Conservation (phyloP, 2,888 invertebrate species). For the Watsonalla cultraria region DNA sequence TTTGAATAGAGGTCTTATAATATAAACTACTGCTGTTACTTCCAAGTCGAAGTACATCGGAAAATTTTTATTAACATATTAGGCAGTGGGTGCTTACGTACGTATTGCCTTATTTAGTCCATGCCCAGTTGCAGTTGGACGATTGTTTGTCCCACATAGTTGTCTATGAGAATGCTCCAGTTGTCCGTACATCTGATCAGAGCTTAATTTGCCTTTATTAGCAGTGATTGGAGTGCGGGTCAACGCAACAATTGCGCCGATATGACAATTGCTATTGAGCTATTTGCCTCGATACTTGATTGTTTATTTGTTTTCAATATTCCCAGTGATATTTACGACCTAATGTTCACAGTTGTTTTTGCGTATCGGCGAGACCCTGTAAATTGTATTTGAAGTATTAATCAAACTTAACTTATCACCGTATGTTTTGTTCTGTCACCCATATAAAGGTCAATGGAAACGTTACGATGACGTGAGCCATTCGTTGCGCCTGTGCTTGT, state of each 20-base stretch:
- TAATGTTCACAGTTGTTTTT: too few relatives aligned
- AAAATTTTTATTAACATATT: too few relatives aligned
- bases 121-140: neutral
- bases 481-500: neutral
- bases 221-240: slow-evolving; percentile 68
- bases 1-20: too few relatives aligned
- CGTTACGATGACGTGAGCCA: slow-evolving; percentile 13
- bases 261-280: slow-evolving; percentile 46
- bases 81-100: too few relatives aligned
- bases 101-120: too few relatives aligned
- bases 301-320: slow-evolving; percentile 24
- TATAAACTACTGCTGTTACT: too few relatives aligned
- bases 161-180: slow-evolving; percentile 25
- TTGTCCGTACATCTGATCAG: slow-evolving; percentile 45
- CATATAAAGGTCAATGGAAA: slow-evolving; percentile 18
- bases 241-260: slow-evolving; percentile 46
- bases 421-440: slow-evolving; percentile 7
- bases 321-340: neutral
- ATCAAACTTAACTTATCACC: too few relatives aligned
- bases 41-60: too few relatives aligned
- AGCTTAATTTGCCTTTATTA: slow-evolving; percentile 68
- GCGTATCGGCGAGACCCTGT: too few relatives aligned
- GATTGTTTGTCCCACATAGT: slow-evolving; percentile 15
- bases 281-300: slow-evolving; percentile 35
- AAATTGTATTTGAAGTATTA: too few relatives aligned